These are phyloP conservation scores for Phytoseiulus persimilis DNA, from an alignment of 2,888 invertebrate species.

Conservation along the genomic window DNA sequence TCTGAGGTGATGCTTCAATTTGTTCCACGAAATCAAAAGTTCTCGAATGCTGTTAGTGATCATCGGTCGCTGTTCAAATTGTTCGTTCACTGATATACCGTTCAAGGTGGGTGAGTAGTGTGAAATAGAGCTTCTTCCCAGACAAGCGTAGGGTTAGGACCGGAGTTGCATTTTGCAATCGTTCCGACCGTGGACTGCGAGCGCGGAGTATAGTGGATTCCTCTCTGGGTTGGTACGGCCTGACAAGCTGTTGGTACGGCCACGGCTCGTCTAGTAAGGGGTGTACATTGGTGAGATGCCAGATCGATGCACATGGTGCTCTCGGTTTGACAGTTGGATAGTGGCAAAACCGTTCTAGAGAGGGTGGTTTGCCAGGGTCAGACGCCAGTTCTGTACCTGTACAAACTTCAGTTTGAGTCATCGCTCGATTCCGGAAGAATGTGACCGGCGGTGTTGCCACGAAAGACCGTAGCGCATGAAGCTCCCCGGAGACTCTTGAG, in stretches of 20 bases:
- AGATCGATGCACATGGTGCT: neutral
- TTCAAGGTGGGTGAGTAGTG: neutral
- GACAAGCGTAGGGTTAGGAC: constrained; percentile 5
- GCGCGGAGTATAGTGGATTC: too few relatives aligned
- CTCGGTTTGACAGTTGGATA: neutral
- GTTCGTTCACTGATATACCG: neutral
- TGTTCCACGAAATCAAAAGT: neutral
- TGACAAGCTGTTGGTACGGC: too few relatives aligned
- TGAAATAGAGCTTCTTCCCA: neutral
- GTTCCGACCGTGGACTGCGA: neutral
- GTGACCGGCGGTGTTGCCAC: neutral
- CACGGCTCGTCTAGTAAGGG: neutral
- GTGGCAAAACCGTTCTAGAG: neutral
- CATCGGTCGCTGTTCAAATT: neutral
- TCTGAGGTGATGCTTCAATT: neutral
- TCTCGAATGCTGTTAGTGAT: neutral
- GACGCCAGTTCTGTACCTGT: neutral
- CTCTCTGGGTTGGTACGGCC: too few relatives aligned
- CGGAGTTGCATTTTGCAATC: neutral
- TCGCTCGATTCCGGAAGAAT: neutral
- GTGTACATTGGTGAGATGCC: neutral
- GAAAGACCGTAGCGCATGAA: neutral
- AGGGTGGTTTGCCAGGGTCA: neutral
- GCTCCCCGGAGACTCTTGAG: neutral
- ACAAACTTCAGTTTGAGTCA: neutral